These are phyloP conservation scores for Simalia tracyae DNA, from an alignment of 2,797 vertebrate species.

Conservation along the genomic window DNA sequence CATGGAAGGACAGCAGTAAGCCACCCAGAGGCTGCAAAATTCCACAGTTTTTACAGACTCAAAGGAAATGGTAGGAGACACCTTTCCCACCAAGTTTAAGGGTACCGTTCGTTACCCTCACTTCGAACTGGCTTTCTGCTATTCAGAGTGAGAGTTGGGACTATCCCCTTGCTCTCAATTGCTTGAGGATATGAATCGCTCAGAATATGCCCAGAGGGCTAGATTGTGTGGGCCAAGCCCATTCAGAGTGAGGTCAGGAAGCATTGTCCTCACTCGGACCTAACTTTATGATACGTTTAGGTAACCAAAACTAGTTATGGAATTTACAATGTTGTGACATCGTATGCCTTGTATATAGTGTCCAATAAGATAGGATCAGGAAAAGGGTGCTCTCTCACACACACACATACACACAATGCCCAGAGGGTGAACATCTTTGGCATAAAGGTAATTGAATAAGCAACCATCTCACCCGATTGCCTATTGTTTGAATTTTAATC, in stretches of 20 bases:
- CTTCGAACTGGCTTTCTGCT: background rate
- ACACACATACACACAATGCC: too few relatives aligned
- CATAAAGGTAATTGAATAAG: background rate
- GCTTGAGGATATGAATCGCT: too few relatives aligned
- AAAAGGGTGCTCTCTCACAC: too few relatives aligned
- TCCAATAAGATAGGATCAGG: too few relatives aligned
- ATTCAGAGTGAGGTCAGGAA: background rate
- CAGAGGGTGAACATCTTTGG: background rate
- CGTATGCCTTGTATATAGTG: too few relatives aligned
- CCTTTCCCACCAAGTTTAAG: background rate
- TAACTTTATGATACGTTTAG: background rate
- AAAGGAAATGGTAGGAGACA: background rate
- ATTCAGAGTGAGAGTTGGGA: background rate
- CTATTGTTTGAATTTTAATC: background rate
- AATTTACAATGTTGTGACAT: too few relatives aligned
- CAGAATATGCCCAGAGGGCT: background rate
- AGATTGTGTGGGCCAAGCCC: background rate
- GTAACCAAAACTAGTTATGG: background rate
- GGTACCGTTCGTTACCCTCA: too few relatives aligned
- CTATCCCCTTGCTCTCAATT: background rate
- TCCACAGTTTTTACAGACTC: too few relatives aligned
- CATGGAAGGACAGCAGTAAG: background rate
- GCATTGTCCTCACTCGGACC: background rate
- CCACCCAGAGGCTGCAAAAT: background rate
- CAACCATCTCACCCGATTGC: background rate